These are phyloP conservation scores for Leptinotarsa haldemani DNA, from an alignment of 2,888 invertebrate species.

Conservation along the genomic window DNA sequence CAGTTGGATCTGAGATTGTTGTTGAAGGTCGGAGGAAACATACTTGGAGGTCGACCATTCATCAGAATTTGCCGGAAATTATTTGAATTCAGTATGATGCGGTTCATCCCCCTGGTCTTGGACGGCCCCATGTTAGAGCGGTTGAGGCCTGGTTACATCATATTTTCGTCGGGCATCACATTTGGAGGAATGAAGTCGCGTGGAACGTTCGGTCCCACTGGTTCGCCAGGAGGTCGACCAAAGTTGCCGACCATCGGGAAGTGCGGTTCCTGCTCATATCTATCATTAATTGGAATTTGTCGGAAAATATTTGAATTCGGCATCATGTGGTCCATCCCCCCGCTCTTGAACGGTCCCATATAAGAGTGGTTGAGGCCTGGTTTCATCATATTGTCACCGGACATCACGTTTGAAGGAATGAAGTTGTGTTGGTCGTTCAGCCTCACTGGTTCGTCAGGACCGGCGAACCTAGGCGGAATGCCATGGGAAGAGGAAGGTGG, in stretches of 20 bases:
- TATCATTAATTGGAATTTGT: slow-evolving; percentile 50
- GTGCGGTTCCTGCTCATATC: slow-evolving; percentile 29
- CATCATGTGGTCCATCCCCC: no score
- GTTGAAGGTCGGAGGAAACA: slow-evolving; percentile 53
- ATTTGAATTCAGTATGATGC: no score
- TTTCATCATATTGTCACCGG: slow-evolving; percentile 65
- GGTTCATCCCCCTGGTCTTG: slow-evolving; percentile 57
- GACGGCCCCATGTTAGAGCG: slow-evolving; percentile 61
- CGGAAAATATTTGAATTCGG: slow-evolving; percentile 57
- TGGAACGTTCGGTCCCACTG: slow-evolving; percentile 47
- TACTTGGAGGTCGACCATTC: slow-evolving; percentile 26
- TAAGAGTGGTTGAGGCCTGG: slow-evolving; percentile 47
- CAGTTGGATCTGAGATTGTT: no score
- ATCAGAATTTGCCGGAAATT: no score
- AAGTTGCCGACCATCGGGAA: slow-evolving; percentile 22
- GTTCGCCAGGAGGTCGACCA: slow-evolving; percentile 24
- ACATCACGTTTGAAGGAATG: slow-evolving; percentile 62
- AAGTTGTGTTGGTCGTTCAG: slow-evolving; percentile 56
- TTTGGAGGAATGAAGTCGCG: slow-evolving; percentile 60
- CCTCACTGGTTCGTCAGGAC: slow-evolving; percentile 43
- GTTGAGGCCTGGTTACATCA: slow-evolving; percentile 61
- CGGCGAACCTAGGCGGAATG: slow-evolving; percentile 47
- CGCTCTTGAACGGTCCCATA: no score
- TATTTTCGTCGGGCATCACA: slow-evolving; percentile 63
- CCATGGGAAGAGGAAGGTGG: slow-evolving; percentile 61